phyloP scores from a whole-genome alignment of 2,113 vertebrate species.

The Ailuropoda melanoleuca region DNA sequence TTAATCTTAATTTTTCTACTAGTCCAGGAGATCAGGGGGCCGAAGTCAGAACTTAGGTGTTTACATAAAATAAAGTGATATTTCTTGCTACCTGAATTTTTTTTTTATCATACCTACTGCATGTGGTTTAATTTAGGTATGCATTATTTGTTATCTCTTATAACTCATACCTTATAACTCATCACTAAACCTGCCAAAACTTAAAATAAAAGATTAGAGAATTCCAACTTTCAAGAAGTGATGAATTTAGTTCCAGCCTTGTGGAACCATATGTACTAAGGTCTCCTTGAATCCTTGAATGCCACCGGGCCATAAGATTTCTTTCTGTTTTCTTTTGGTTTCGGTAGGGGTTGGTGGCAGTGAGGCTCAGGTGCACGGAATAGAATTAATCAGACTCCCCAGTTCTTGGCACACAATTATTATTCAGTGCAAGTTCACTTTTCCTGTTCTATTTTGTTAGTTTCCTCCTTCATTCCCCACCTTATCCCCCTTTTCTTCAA shows the following conservation, averaged over 20 bases:
- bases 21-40: background rate
- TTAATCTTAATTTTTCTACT: background rate
- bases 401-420: background rate
- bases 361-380: background rate
- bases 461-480: background rate
- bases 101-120: background rate
- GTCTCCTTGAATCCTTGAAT: background rate
- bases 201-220: background rate
- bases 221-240: background rate
- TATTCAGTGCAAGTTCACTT: background rate
- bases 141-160: background rate
- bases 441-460: background rate
- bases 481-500: background rate
- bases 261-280: background rate
- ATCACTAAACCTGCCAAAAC: background rate
- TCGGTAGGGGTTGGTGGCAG: background rate
- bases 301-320: background rate
- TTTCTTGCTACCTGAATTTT: background rate
- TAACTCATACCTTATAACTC: background rate
- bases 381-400: background rate
- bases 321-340: background rate
- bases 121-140: background rate
- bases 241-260: background rate
- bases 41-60: background rate
- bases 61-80: background rate